phyloP scores from a whole-genome alignment of 2,113 vertebrate genomes.

The Heterotis niloticus region DNA sequence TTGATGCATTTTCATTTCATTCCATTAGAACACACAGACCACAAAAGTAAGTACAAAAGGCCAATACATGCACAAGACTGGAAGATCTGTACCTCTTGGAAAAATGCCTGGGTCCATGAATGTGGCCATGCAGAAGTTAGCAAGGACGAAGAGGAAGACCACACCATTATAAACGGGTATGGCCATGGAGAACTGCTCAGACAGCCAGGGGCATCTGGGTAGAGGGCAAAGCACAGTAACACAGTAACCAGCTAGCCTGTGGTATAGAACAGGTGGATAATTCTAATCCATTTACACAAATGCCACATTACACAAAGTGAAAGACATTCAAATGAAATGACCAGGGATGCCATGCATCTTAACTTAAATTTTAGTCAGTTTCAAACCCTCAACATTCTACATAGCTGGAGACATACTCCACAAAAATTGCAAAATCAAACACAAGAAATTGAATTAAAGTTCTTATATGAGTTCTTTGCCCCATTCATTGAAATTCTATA shows the following conservation, averaged over 20 bases:
- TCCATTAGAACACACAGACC: neutral
- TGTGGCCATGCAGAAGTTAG: conserved; percentile 98
- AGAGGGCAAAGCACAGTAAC: neutral
- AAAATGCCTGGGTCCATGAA: conserved; percentile 98
- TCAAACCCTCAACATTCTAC: neutral
- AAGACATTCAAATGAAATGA: neutral
- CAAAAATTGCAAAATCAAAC: too few species aligned
- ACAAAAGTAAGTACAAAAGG: neutral
- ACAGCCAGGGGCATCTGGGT: conserved; percentile 88
- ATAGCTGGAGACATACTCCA: too few species aligned
- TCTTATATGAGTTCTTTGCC: neutral
- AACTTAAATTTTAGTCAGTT: neutral
- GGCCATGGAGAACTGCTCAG: conserved; percentile 74
- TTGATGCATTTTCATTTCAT: too few species aligned
- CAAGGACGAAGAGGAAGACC: conserved; percentile 92
- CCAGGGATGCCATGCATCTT: neutral
- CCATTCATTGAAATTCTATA: neutral
- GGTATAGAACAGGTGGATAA: neutral
- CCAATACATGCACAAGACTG: neutral
- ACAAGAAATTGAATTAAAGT: neutral
- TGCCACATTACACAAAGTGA: conserved; percentile 5
- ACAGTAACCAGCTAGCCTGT: neutral
- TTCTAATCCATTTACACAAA: neutral
- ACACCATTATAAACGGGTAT: conserved; percentile 84
- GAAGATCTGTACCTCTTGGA: conserved; percentile 78